Evolutionary conservation across 2,888 invertebrate species (phyloP).

Genomic region (Bhutanitis thaidina): DNA sequence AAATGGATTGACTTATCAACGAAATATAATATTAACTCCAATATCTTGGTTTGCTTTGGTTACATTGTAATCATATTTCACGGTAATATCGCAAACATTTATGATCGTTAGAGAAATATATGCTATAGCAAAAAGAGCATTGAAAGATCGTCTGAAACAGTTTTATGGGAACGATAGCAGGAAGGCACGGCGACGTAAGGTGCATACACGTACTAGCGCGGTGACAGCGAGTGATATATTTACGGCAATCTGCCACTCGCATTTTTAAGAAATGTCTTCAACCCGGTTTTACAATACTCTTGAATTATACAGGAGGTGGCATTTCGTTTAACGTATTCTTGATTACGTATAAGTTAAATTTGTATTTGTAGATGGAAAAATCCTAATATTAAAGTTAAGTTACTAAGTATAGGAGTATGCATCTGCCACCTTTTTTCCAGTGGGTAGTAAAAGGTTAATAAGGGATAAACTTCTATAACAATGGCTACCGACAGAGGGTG

Average conservation of each 20-base stretch:
- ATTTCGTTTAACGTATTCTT: too few species aligned
- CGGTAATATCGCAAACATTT: too few species aligned
- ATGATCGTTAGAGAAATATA: too few species aligned
- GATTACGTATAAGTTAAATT: too few species aligned
- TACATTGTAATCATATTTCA: too few species aligned
- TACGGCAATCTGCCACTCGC: constrained; percentile 42
- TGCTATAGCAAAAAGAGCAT: constrained; percentile 1
- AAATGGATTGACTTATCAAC: constrained; percentile 33
- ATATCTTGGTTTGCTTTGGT: neutral
- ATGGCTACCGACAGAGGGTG: too few species aligned
- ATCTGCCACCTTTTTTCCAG: too few species aligned
- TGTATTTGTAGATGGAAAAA: too few species aligned
- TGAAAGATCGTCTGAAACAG: constrained; percentile 4
- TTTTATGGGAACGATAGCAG: constrained; percentile 22
- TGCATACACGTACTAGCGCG: constrained; percentile 36
- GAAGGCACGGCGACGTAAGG: constrained; percentile 1
- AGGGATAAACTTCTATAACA: too few species aligned
- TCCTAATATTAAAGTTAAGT: too few species aligned
- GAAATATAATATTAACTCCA: constrained; percentile 24
- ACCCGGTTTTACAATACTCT: constrained; percentile 5
- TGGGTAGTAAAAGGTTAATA: too few species aligned
- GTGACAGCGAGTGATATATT: constrained; percentile 52
- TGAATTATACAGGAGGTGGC: neutral
- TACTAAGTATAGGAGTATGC: too few species aligned
- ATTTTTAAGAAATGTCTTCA: constrained; percentile 46